phyloP scores from a whole-genome alignment of 2,113 vertebrate species.

The Malaclemys terrapin region DNA sequence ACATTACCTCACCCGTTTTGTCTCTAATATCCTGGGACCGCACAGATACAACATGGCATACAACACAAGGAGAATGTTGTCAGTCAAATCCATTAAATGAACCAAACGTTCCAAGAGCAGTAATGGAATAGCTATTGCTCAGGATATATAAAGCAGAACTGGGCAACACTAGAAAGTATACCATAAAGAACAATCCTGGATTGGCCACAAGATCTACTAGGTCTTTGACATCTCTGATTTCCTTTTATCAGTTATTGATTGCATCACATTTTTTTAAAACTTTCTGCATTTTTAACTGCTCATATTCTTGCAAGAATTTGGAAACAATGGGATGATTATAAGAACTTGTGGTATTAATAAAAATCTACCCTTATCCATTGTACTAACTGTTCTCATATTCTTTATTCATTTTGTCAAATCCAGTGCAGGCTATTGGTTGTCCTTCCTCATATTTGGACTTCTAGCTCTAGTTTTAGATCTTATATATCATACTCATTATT shows the following conservation, averaged over 20 bases:
- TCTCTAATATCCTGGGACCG: background rate
- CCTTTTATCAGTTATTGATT: background rate
- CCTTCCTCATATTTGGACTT: background rate
- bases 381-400: background rate
- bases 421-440: background rate
- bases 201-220: accelerated
- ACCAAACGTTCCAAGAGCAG: background rate
- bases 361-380: background rate
- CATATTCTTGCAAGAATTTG: background rate
- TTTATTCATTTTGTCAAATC: background rate
- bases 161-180: accelerated
- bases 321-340: background rate
- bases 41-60: background rate
- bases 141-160: background rate
- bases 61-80: background rate
- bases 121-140: background rate
- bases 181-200: background rate
- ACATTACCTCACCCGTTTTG: background rate
- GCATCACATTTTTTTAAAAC: background rate
- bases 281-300: background rate
- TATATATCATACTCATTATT: background rate
- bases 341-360: accelerated
- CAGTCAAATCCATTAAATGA: background rate
- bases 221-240: background rate
- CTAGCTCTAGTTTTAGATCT: background rate